Conservation (phyloP, 2,797 vertebrate species). For the Sciaenops ocellatus region DNA sequence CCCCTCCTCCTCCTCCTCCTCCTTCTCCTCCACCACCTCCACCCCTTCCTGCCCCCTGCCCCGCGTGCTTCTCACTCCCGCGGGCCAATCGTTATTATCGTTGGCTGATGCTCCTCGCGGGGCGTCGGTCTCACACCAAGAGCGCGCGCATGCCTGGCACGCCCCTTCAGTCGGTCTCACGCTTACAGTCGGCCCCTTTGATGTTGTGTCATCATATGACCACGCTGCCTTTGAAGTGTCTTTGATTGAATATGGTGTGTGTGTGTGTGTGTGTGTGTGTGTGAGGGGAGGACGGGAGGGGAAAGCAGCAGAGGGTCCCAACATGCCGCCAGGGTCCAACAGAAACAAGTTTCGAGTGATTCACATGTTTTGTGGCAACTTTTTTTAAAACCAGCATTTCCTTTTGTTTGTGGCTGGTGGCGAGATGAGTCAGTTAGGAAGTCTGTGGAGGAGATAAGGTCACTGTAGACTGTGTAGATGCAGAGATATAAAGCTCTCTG, state of each 20-base stretch:
- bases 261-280: too few species aligned
- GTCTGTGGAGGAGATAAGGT: neutral
- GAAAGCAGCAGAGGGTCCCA: conserved; percentile 28
- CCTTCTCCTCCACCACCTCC: conserved; percentile 6
- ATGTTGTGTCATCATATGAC: conserved; percentile 64
- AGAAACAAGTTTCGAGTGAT: conserved; percentile 4
- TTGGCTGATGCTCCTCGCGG: conserved; percentile 75
- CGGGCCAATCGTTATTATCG: conserved; percentile 82
- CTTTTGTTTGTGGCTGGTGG: neutral
- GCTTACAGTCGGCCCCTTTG: conserved; percentile 56
- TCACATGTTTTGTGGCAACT: neutral
- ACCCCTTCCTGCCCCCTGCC: conserved; percentile 16
- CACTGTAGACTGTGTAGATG: conserved; percentile 8
- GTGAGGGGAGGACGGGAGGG: conserved; percentile 8
- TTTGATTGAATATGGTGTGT: conserved; percentile 42
- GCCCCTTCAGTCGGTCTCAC: conserved; percentile 50
- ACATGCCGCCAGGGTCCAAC: neutral
- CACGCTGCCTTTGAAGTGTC: conserved; percentile 65
- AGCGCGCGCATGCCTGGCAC: conserved; percentile 49
- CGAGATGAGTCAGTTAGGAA: neutral
- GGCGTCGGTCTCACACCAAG: conserved; percentile 76
- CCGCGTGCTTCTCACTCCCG: conserved; percentile 59
- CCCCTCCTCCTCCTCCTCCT: neutral
- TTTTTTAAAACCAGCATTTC: conserved; percentile 7
- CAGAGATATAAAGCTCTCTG: neutral